Percentiles rank a stretch among this genome's conserved stretches.
Evolutionary conservation across 2,113 vertebrate genomes (phyloP).

Genomic region (Ciconia boyciana): DNA sequence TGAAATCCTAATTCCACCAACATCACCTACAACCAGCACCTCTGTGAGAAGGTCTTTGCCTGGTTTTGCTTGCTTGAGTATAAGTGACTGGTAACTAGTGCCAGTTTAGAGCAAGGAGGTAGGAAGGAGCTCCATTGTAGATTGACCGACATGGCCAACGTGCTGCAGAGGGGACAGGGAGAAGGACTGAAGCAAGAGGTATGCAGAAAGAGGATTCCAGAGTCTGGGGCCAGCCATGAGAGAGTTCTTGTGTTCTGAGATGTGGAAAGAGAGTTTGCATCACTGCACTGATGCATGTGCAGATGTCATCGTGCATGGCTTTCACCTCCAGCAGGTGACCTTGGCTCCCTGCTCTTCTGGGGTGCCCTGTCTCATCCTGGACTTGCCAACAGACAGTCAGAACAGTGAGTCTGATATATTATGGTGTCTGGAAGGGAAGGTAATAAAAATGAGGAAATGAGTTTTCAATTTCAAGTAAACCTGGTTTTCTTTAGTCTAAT

Average conservation of each 20-base stretch:
- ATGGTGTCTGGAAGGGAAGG: background rate
- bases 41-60: background rate
- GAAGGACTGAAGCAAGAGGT: background rate
- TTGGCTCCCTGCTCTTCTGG: background rate
- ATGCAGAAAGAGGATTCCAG: background rate
- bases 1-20: background rate
- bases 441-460: background rate
- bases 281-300: background rate
- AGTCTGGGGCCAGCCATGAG: background rate
- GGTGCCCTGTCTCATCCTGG: too few relatives aligned
- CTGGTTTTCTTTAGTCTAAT: background rate
- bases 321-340: background rate
- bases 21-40: background rate
- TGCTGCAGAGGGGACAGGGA: background rate
- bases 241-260: background rate
- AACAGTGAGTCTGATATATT: background rate
- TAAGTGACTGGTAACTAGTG: background rate
- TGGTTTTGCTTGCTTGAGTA: background rate
- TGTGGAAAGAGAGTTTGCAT: background rate
- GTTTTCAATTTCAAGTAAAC: background rate
- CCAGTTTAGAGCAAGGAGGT: background rate
- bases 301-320: background rate
- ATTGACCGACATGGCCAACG: background rate
- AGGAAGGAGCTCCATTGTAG: background rate
- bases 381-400: background rate